Conservation (phyloP, 1,140 invertebrate genomes). For the Pomacea maculata region DNA sequence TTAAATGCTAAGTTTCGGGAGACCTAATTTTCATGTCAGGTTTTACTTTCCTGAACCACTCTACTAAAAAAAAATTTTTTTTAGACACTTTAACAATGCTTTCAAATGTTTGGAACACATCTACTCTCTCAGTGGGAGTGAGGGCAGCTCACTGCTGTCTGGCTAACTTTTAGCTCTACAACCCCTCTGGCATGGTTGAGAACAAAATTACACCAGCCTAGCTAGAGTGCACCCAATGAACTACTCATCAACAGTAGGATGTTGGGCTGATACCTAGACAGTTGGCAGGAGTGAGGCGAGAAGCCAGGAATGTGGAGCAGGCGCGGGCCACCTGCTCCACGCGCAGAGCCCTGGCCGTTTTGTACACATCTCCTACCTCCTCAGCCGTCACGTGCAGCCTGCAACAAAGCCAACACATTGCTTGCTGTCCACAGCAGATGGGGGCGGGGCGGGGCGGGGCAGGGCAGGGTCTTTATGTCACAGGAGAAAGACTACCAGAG, state of each 20-base stretch:
- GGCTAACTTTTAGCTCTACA: too few relatives aligned
- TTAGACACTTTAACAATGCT: too few relatives aligned
- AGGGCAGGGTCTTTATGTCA: background rate
- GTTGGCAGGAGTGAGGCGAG: conserved; percentile 74
- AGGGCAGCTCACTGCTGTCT: too few relatives aligned
- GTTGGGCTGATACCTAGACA: conserved; percentile 70
- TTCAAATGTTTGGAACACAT: too few relatives aligned
- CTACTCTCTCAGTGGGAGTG: too few relatives aligned
- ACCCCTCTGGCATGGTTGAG: too few relatives aligned
- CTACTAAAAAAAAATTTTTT: too few relatives aligned
- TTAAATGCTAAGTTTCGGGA: too few relatives aligned
- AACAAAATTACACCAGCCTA: too few relatives aligned
- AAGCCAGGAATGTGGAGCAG: conserved; percentile 77
- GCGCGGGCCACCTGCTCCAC: conserved; percentile 77
- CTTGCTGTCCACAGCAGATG: background rate
- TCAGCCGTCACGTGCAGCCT: conserved; percentile 70
- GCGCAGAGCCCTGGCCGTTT: conserved; percentile 77
- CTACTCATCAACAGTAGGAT: background rate
- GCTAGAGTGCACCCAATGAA: too few relatives aligned
- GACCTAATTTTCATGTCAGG: too few relatives aligned
- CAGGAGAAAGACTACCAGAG: background rate
- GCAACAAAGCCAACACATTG: conserved; percentile 33
- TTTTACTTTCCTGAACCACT: too few relatives aligned
- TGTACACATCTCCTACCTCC: conserved; percentile 78
- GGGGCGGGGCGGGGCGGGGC: background rate